Conservation (phyloP, 2,888 invertebrate genomes). For the Eugnorisma glareosa region DNA sequence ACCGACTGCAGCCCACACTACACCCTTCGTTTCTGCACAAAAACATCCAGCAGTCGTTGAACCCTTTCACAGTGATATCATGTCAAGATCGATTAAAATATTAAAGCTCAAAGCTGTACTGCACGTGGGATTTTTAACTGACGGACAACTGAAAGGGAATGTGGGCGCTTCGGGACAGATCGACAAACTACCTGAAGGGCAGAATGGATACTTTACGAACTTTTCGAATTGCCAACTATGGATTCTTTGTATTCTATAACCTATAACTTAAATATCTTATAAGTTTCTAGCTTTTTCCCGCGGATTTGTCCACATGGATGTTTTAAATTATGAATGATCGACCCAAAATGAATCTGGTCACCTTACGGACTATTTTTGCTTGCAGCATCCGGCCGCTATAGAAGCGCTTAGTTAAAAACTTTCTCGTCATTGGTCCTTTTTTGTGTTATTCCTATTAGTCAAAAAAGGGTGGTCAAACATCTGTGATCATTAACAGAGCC, state of each 20-base stretch:
- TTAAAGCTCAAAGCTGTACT: slow-evolving; percentile 30
- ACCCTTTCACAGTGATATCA: slow-evolving; percentile 77
- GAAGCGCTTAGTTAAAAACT: too few species aligned
- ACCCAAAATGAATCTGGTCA: too few species aligned
- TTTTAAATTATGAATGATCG: not conserved
- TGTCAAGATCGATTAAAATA: slow-evolving; percentile 59
- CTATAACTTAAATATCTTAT: too few species aligned
- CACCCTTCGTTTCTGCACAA: slow-evolving; percentile 72
- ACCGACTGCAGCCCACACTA: slow-evolving; percentile 70
- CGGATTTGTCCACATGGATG: not conserved
- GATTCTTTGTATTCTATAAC: not conserved
- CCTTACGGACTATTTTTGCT: too few species aligned
- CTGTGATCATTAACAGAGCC: too few species aligned
- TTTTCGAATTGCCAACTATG: not conserved
- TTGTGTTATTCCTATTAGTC: too few species aligned
- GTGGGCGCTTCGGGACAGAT: slow-evolving; percentile 24
- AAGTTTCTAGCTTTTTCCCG: not conserved
- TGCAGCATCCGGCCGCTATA: too few species aligned
- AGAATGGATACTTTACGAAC: not conserved
- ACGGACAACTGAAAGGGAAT: slow-evolving; percentile 40
- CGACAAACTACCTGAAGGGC: not conserved
- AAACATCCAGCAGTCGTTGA: slow-evolving; percentile 75
- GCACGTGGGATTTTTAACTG: slow-evolving; percentile 50
- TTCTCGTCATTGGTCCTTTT: too few species aligned
- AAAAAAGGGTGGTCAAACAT: too few species aligned